Conservation (phyloP, 2,113 vertebrate genomes). For the Stercorarius parasiticus region DNA sequence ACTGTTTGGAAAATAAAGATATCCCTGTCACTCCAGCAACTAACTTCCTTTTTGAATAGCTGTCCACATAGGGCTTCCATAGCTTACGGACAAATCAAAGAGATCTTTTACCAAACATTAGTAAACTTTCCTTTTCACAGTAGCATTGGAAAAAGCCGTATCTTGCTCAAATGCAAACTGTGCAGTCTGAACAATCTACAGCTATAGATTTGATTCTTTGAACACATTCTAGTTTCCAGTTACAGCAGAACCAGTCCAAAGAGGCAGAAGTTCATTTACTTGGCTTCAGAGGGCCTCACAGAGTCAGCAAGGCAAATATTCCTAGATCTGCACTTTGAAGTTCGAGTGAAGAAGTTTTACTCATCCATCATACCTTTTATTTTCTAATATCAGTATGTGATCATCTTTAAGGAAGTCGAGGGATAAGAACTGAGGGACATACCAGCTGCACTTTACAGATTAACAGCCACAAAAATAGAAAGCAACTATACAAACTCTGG, state of each 20-base stretch:
- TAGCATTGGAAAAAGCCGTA: neutral
- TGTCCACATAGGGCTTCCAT: neutral
- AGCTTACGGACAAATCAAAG: neutral
- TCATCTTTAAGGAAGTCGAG: neutral
- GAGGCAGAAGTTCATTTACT: neutral
- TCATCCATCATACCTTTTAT: slow-evolving; percentile 29
- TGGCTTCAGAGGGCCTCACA: neutral
- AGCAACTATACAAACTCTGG: slow-evolving; percentile 24
- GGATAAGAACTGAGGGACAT: neutral
- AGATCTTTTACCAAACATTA: neutral
- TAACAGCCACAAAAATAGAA: slow-evolving; percentile 56
- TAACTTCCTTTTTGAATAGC: neutral
- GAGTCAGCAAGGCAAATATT: neutral
- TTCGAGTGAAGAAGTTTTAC: neutral
- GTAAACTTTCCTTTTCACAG: neutral
- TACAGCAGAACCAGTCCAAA: neutral
- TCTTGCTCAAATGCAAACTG: neutral
- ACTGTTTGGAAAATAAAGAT: neutral
- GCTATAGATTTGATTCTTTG: neutral
- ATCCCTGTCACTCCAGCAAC: neutral
- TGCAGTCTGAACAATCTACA: neutral
- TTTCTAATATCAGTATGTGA: neutral
- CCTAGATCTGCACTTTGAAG: neutral
- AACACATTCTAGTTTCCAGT: neutral
- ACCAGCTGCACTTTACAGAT: slow-evolving; percentile 46